phyloP scores from a whole-genome alignment of 1,140 invertebrate genomes.

The Protaetia brevitarsis region DNA sequence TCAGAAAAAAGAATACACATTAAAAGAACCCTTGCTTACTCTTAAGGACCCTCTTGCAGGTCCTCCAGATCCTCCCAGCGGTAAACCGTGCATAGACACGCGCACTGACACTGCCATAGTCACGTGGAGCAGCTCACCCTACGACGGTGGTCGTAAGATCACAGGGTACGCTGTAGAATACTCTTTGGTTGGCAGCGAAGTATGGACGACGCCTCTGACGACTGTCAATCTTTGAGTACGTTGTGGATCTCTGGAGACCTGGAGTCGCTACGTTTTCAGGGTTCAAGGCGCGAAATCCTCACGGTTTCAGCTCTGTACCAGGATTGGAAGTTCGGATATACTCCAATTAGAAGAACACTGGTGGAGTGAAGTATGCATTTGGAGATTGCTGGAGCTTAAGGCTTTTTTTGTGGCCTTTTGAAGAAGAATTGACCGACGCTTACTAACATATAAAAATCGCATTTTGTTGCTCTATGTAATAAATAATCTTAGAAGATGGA shows the following conservation, averaged over 20 bases:
- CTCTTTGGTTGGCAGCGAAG: conserved; percentile 53
- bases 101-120: conserved; percentile 58
- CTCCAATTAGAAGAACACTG: conserved; percentile 50
- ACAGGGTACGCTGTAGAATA: conserved; percentile 80
- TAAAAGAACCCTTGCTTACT: too few species aligned
- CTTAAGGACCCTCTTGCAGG: conserved; percentile 42
- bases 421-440: not conserved
- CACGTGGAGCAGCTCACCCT: conserved; percentile 77
- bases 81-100: conserved; percentile 58
- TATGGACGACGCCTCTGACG: conserved; percentile 59
- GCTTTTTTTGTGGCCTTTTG: not conserved
- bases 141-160: conserved; percentile 81
- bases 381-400: not conserved
- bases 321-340: conserved; percentile 56
- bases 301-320: conserved; percentile 72
- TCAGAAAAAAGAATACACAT: too few species aligned
- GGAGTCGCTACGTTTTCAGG: conserved; percentile 66
- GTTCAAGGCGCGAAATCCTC: conserved; percentile 75
- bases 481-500: too few species aligned
- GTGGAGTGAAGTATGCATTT: conserved; percentile 1
- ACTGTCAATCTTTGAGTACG: conserved; percentile 65
- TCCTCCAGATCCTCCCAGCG: conserved; percentile 71
- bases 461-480: too few species aligned
- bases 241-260: conserved; percentile 55
- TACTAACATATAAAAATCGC: too few species aligned